Conservation (phyloP, 35 echinoderm and acorn worm genomes). For the Strongylocentrotus purpuratus region DNA sequence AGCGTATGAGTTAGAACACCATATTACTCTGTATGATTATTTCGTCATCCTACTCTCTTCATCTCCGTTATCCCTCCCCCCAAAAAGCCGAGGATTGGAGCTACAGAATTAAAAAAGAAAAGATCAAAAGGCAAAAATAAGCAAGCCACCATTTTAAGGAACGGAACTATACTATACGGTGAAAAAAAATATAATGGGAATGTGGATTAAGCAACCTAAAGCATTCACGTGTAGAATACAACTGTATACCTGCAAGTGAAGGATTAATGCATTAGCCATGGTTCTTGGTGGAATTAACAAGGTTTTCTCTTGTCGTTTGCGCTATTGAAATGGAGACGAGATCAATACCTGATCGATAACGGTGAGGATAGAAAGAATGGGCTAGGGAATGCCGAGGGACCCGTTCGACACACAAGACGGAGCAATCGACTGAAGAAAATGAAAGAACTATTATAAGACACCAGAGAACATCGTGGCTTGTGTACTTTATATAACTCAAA, state of each 20-base stretch:
- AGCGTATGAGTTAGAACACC: too few relatives aligned
- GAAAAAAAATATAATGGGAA: neutral
- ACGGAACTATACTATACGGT: too few relatives aligned
- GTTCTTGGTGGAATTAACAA: neutral
- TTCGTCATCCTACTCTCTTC: too few relatives aligned
- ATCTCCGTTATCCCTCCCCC: too few relatives aligned
- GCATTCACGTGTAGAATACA: neutral
- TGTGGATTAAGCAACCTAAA: neutral
- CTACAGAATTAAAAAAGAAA: too few relatives aligned
- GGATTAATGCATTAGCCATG: slow-evolving; percentile 3
- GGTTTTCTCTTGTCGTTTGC: neutral
- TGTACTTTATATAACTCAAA: neutral
- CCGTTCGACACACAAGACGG: neutral
- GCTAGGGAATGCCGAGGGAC: neutral
- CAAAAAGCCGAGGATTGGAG: too few relatives aligned
- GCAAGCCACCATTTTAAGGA: too few relatives aligned
- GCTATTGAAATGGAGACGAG: neutral
- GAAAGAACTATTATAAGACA: neutral
- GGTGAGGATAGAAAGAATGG: neutral
- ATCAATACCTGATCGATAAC: neutral
- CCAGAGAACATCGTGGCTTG: neutral
- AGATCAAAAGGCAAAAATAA: too few relatives aligned
- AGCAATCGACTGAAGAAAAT: neutral
- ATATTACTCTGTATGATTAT: too few relatives aligned
- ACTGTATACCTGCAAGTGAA: neutral